A percentile compares a stretch with the other conserved stretches of the same genome.
These are phyloP conservation scores for Meles meles DNA, from an alignment of 2,113 vertebrate species.

Conservation along the genomic window DNA sequence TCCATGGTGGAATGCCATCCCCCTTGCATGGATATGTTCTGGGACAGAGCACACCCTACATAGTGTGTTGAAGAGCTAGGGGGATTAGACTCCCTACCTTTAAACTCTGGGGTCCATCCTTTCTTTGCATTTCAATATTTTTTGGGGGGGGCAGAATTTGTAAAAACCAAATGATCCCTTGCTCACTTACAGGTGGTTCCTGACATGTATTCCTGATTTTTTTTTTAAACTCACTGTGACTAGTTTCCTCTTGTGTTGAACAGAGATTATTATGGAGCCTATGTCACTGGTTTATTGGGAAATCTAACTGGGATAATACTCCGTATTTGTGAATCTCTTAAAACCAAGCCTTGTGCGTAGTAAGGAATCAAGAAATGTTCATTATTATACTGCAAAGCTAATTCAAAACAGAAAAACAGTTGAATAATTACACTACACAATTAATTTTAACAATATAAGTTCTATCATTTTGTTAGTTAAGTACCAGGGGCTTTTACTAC, in stretches of 20 bases:
- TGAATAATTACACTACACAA: neutral
- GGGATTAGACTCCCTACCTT: neutral
- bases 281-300: neutral
- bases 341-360: neutral
- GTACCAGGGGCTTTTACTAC: neutral
- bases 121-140: neutral
- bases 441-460: neutral
- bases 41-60: too few relatives aligned
- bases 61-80: neutral
- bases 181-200: neutral
- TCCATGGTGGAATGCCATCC: too few relatives aligned
- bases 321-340: neutral
- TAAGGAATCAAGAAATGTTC: neutral
- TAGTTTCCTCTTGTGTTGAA: neutral
- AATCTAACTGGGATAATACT: neutral
- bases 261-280: neutral
- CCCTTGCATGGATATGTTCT: neutral
- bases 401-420: neutral
- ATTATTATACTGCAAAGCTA: neutral
- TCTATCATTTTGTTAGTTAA: neutral
- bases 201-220: neutral
- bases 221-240: neutral
- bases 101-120: neutral
- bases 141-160: neutral
- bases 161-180: neutral